These are phyloP conservation scores for Drosophila parabipectinata DNA, from an alignment of 1,140 invertebrate genomes.

Conservation along the genomic window DNA sequence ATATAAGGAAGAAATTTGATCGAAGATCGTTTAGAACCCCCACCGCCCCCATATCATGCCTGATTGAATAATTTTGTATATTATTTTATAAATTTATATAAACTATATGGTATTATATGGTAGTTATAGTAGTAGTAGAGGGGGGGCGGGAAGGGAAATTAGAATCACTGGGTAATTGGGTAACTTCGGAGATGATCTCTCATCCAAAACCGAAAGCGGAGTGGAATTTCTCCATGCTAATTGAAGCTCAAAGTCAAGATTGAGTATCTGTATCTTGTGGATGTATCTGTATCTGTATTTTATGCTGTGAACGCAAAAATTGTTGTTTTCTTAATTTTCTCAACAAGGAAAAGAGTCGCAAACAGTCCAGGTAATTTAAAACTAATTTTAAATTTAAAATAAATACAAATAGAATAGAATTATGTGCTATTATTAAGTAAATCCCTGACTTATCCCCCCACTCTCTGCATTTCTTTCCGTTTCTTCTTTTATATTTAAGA, in stretches of 20 bases:
- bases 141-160: neutral
- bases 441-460: too few relatives aligned
- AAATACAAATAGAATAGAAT: too few relatives aligned
- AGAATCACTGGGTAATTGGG: neutral
- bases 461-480: constrained; percentile 4
- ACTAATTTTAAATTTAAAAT: too few relatives aligned
- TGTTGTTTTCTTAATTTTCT: constrained; percentile 1
- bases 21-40: constrained; percentile 4
- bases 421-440: too few relatives aligned
- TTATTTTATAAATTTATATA: neutral
- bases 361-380: neutral
- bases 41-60: constrained; percentile 13
- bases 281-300: constrained; percentile 2
- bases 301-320: constrained; percentile 3
- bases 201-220: neutral
- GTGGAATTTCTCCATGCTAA: constrained; percentile 1
- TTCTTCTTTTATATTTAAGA: constrained; percentile 9
- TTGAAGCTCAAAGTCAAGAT: constrained; percentile 2
- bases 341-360: neutral
- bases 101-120: neutral
- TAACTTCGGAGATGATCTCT: constrained; percentile 1
- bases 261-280: constrained; percentile 2
- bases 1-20: constrained; percentile 21
- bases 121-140: neutral
- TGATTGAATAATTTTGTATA: constrained; percentile 7